Percentiles rank a stretch among this genome's conserved stretches.
Evolutionary conservation across 1,140 invertebrate species (phyloP).

Genomic region (Brachystomella parvula): DNA sequence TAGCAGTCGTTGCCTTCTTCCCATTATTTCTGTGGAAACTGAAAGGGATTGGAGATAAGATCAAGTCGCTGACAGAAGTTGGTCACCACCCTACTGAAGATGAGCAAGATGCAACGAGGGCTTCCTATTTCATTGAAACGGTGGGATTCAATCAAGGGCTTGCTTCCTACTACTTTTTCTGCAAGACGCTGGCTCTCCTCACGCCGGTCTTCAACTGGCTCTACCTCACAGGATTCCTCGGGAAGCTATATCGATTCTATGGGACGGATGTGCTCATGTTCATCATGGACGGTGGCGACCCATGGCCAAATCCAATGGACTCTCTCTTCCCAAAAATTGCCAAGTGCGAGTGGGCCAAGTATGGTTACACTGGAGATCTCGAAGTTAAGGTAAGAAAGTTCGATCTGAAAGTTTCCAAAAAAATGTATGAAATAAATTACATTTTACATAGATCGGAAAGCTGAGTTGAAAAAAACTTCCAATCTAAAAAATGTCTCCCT

Average conservation of each 20-base stretch:
- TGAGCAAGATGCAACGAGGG: not conserved
- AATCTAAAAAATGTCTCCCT: not conserved
- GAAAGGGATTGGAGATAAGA: conserved; percentile 10
- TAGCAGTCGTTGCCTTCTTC: conserved; percentile 17
- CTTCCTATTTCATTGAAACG: conserved; percentile 15
- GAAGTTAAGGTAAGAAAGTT: conserved; percentile 15
- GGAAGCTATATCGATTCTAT: conserved; percentile 16
- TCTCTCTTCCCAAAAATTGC: conserved; percentile 28
- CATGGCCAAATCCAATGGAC: conserved; percentile 26
- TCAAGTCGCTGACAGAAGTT: conserved; percentile 8
- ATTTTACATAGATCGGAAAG: no score
- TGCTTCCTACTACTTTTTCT: conserved; percentile 11
- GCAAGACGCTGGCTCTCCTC: conserved; percentile 13
- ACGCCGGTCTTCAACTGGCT: conserved; percentile 15
- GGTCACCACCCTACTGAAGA: not conserved
- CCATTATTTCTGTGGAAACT: conserved; percentile 25
- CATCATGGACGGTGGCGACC: conserved; percentile 15
- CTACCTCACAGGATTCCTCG: conserved; percentile 19
- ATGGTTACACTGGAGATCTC: conserved; percentile 13
- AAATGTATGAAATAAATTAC: no score
- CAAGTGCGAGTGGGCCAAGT: conserved; percentile 27
- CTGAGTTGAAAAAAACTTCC: not conserved
- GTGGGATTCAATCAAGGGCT: conserved; percentile 23
- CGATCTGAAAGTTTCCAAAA: no score
- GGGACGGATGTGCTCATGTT: conserved; percentile 14